Evolutionary conservation across 2,113 vertebrate species (phyloP).

Genomic region (Paramisgurnus dabryanus): DNA sequence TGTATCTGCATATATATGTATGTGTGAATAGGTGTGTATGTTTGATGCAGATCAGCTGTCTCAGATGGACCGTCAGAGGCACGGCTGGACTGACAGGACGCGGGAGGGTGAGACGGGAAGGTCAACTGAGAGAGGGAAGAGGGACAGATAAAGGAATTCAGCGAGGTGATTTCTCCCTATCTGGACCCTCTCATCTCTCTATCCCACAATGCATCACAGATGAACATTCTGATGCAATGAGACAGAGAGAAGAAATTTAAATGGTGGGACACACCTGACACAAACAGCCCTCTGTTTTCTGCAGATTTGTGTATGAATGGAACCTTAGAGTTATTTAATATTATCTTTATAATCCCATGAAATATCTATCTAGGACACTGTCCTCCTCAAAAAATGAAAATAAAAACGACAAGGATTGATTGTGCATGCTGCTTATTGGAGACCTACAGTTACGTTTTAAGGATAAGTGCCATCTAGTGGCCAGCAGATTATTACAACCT

Average conservation of each 20-base stretch:
- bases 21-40: conserved; percentile 9
- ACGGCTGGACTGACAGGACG: conserved; percentile 24
- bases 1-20: conserved; percentile 34
- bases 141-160: conserved; percentile 1
- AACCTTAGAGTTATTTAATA: neutral
- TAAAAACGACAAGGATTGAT: too few species aligned
- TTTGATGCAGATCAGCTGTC: conserved; percentile 52
- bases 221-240: conserved; percentile 18
- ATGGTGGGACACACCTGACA: neutral
- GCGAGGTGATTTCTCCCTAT: neutral
- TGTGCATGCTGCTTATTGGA: too few species aligned
- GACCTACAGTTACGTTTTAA: too few species aligned
- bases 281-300: neutral
- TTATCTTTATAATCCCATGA: neutral
- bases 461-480: too few species aligned
- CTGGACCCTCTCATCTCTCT: neutral
- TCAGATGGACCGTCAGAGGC: conserved; percentile 52
- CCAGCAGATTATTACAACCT: too few species aligned
- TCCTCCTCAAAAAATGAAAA: too few species aligned
- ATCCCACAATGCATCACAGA: conserved; percentile 22
- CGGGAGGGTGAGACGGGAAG: conserved; percentile 27
- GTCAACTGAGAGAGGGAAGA: conserved; percentile 17
- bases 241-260: neutral
- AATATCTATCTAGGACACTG: too few species aligned
- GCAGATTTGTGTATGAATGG: neutral